These are phyloP conservation scores for Tortricodes alternella DNA, from an alignment of 2,888 invertebrate genomes.

Conservation along the genomic window DNA sequence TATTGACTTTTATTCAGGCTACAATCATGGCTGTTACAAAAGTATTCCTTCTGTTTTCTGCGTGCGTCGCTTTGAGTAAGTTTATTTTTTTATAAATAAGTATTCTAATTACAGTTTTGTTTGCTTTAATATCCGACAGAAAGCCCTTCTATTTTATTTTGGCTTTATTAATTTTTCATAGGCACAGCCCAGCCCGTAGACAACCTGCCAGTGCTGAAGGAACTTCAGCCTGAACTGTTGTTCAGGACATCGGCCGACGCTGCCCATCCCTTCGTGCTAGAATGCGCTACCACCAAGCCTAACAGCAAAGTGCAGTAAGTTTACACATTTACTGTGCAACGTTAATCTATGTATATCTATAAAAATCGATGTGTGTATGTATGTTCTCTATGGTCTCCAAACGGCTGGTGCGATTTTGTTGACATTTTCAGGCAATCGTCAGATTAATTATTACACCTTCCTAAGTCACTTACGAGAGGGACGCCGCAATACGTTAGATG, in stretches of 20 bases:
- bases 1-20: constrained; percentile 6
- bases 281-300: constrained; percentile 48
- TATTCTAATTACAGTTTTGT: no score
- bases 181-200: constrained; percentile 47
- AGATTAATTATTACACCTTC: no score
- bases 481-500: no score
- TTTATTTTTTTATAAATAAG: neutral
- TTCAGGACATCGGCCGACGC: constrained; percentile 45
- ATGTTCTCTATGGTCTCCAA: no score
- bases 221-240: constrained; percentile 48
- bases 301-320: constrained; percentile 52
- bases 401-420: no score
- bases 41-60: constrained; percentile 12
- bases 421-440: no score
- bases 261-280: constrained; percentile 43
- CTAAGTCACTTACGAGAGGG: no score
- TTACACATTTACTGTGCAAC: no score
- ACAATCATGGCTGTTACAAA: constrained; percentile 20
- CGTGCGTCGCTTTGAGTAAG: constrained; percentile 24
- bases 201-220: constrained; percentile 48
- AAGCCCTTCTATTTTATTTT: no score
- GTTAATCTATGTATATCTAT: no score
- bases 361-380: no score
- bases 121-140: no score
- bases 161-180: constrained; percentile 16